phyloP scores from a whole-genome alignment of 1,140 invertebrate genomes.

The Rhagoletis pomonella region DNA sequence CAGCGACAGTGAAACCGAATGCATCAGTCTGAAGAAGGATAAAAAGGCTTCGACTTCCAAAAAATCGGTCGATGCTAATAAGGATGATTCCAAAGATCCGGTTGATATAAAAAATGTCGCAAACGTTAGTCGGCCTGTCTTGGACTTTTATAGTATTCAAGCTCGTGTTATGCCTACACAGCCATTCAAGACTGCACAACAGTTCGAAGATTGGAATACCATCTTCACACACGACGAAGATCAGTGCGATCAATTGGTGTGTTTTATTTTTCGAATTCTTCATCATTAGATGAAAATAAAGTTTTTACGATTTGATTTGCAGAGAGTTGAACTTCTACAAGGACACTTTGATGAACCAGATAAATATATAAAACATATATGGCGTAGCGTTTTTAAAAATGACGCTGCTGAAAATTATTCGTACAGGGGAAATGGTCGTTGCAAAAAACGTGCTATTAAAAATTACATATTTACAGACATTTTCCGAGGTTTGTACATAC shows the following conservation, averaged over 20 bases:
- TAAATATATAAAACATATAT: conserved; percentile 49
- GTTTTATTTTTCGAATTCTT: not conserved
- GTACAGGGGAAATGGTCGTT: conserved; percentile 18
- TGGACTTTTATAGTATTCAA: conserved; percentile 38
- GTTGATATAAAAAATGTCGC: conserved; percentile 4
- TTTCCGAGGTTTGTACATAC: conserved; percentile 22
- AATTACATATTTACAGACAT: conserved; percentile 49
- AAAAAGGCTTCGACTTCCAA: not conserved
- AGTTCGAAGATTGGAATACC: conserved; percentile 48
- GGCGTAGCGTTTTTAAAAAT: conserved; percentile 31
- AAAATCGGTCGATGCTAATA: not conserved
- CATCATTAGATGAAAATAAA: not conserved
- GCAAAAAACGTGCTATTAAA: conserved; percentile 36
- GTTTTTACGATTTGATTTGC: not conserved
- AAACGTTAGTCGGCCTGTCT: conserved; percentile 37
- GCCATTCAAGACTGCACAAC: conserved; percentile 35
- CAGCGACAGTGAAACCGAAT: conserved; percentile 27
- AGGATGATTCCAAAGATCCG: not conserved
- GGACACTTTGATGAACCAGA: conserved; percentile 40
- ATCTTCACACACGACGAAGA: conserved; percentile 34
- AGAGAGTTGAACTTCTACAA: conserved; percentile 40
- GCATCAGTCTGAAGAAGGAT: not conserved
- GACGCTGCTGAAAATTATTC: conserved; percentile 41
- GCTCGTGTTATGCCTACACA: conserved; percentile 32
- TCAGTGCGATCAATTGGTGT: conserved; percentile 52